A percentile compares a stretch with the other conserved stretches of the same genome.
phyloP scores from a whole-genome alignment of 2,888 invertebrate genomes.

The Trypoxylon attenuatum region DNA sequence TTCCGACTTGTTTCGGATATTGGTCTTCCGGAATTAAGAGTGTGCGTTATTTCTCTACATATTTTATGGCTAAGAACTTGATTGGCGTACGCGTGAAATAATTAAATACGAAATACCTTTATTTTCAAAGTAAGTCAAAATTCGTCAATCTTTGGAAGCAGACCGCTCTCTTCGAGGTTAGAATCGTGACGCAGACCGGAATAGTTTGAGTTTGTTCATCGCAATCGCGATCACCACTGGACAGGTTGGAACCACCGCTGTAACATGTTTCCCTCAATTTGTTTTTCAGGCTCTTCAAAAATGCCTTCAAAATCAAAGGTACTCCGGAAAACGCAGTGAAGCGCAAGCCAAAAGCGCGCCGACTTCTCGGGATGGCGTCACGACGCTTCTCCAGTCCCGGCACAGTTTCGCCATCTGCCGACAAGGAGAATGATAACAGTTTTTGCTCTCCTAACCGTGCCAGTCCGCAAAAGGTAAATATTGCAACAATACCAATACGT shows the following conservation, averaged over 20 bases:
- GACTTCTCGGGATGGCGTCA: slow-evolving; percentile 63
- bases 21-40: neutral
- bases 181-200: too few species aligned
- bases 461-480: slow-evolving; percentile 66
- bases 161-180: too few species aligned
- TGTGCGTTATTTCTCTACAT: too few species aligned
- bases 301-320: slow-evolving; percentile 67
- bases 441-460: slow-evolving; percentile 51
- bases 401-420: slow-evolving; percentile 50
- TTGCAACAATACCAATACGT: too few species aligned
- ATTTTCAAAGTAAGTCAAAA: too few species aligned
- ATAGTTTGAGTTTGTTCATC: too few species aligned
- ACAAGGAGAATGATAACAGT: slow-evolving; percentile 64
- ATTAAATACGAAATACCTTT: too few species aligned
- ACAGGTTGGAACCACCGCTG: neutral
- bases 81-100: too few species aligned
- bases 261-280: neutral
- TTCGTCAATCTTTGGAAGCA: too few species aligned
- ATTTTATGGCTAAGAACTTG: too few species aligned
- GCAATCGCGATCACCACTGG: too few species aligned
- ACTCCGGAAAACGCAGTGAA: slow-evolving; percentile 65
- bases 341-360: slow-evolving; percentile 50
- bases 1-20: neutral
- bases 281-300: slow-evolving; percentile 67
- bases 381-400: slow-evolving; percentile 60